Base-by-base conservation (phyloP, 2,113 vertebrate genomes). In the Strix uralensis region DNA sequence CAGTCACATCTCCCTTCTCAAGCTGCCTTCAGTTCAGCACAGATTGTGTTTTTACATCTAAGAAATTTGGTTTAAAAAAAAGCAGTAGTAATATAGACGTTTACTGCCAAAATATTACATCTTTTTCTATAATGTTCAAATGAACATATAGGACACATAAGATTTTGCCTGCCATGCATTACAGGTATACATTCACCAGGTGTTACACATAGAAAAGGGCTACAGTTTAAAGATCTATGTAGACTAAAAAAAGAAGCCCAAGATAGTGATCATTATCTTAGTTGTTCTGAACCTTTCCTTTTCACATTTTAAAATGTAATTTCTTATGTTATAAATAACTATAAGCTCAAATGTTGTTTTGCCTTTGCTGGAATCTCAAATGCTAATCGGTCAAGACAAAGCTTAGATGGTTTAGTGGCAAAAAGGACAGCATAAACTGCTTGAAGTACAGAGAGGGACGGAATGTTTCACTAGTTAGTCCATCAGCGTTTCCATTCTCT, bases 21-120 rank as follows among this genome's bases (percentile, higher is more conserved):
- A 87, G 85, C 66, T 96, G 95, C 58, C 73, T 92, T 62, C 67
- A 40, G 61, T 25, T 72, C 81, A 72, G 92, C 67, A 61, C 84
- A 91, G 69, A 89, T 44, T 81, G 89, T 86, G 74, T 72, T 94
- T 94, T 63, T 59, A 65, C 73, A 93, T 77, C 69, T 81, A 90
- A 75, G 34, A 73, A 69, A 66, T 0, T 1, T 21, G 34, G 70
- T 63, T 91, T 70, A 7, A 84, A 86, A 90, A 11, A n/a, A 88
- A 55, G 63, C 36, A 57, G 44, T 55, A 51, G 86, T 79, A 84
- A 75, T 83, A 89, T 9, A 58, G 15, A 81, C 62, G 22, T 90
- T 92, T 72, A 40, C 36, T 89, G 51, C 88, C 85, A 94, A 95
- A 88, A 85, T 3, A 49, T 40, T 55, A 62, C 46, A 11, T 46